Conservation (phyloP, 2,113 vertebrate species). For the Anolis carolinensis region DNA sequence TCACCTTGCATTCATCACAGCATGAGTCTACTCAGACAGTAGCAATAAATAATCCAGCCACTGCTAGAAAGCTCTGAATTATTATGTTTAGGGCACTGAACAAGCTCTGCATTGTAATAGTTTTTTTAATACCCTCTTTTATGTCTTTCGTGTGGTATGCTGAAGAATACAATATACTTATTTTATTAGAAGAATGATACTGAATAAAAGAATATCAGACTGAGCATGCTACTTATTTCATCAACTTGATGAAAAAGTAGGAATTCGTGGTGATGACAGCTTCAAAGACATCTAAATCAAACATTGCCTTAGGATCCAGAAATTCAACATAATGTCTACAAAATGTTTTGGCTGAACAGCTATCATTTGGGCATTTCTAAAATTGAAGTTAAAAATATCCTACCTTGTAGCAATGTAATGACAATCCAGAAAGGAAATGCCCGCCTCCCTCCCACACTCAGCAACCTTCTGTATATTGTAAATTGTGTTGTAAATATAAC, state of each 20-base stretch:
- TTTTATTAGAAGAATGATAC: constrained; percentile 67
- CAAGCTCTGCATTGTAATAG: constrained; percentile 70
- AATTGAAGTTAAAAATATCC: constrained; percentile 79
- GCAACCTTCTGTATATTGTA: constrained; percentile 74
- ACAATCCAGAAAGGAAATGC: constrained; percentile 81
- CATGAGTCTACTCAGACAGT: constrained; percentile 64
- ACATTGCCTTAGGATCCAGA: constrained; percentile 16
- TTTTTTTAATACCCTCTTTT: constrained; percentile 67
- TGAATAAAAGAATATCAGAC: constrained; percentile 66
- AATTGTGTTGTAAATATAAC: constrained; percentile 82
- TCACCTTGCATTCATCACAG: constrained; percentile 72
- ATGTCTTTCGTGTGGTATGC: constrained; percentile 69
- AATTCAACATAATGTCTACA: constrained; percentile 61
- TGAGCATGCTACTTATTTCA: constrained; percentile 57
- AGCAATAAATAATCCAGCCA: constrained; percentile 74
- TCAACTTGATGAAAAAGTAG: constrained; percentile 59
- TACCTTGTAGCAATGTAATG: constrained; percentile 68
- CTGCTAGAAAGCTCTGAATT: constrained; percentile 60
- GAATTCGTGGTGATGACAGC: constrained; percentile 48
- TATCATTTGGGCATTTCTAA: constrained; percentile 64
- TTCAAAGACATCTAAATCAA: constrained; percentile 51
- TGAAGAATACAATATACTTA: constrained; percentile 70
- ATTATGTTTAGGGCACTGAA: constrained; percentile 65
- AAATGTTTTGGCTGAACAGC: constrained; percentile 61
- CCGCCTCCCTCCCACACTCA: constrained; percentile 37